Evolutionary conservation across 2,888 invertebrate genomes (phyloP).

Genomic region (Coleophora flavipennella): DNA sequence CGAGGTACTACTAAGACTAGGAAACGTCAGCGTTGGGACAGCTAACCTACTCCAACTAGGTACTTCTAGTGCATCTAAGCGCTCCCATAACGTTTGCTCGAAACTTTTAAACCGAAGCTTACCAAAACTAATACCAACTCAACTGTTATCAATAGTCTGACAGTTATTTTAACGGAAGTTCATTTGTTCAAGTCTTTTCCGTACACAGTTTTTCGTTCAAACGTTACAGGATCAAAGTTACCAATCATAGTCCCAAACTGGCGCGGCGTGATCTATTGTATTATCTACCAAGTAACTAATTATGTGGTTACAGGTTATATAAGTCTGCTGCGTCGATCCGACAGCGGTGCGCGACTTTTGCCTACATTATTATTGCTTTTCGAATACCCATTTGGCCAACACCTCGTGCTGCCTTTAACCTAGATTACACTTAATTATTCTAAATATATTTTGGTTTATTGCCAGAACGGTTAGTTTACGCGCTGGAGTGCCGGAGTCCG

Average conservation of each 20-base stretch:
- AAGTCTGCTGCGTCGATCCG: slow-evolving; percentile 51
- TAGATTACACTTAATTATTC: slow-evolving; percentile 30
- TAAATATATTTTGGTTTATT: slow-evolving; percentile 34
- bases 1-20: slow-evolving; percentile 52
- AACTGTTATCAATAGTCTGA: too few species aligned
- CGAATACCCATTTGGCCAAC: slow-evolving; percentile 71
- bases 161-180: too few species aligned
- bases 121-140: too few species aligned
- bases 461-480: slow-evolving; percentile 40
- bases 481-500: not conserved
- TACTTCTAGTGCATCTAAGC: too few species aligned
- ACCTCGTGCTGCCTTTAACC: slow-evolving; percentile 64
- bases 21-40: slow-evolving; percentile 7
- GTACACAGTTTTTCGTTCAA: not conserved
- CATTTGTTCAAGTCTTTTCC: too few species aligned
- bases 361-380: slow-evolving; percentile 73
- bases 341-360: slow-evolving; percentile 62
- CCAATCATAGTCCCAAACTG: not conserved
- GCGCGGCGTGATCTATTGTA: not conserved
- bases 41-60: too few species aligned
- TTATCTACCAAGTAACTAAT: slow-evolving; percentile 23
- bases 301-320: slow-evolving; percentile 39
- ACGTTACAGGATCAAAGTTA: not conserved
- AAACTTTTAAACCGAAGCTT: too few species aligned
- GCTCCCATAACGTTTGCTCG: too few species aligned